Conservation (phyloP, 2,113 vertebrate species). For the Ivindomyrus marchei region DNA sequence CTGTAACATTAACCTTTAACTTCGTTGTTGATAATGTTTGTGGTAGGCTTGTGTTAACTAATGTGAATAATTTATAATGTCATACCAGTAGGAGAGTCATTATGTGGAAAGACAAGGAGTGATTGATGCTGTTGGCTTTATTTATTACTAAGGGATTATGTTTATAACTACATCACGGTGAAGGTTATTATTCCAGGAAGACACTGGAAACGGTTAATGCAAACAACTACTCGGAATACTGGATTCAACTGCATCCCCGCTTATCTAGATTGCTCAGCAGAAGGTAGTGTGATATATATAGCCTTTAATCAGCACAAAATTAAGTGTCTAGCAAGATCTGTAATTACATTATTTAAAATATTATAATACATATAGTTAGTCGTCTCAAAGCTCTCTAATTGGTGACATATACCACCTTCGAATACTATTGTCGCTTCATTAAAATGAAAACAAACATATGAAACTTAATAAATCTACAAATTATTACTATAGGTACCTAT, state of each 20-base stretch:
- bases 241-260: background rate
- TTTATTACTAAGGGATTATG: constrained; percentile 56
- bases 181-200: background rate
- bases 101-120: constrained; percentile 47
- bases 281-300: background rate
- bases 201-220: background rate
- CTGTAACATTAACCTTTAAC: background rate
- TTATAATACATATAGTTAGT: background rate
- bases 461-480: background rate
- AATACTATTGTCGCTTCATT: background rate
- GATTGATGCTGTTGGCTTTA: constrained; percentile 53
- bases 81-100: constrained; percentile 57
- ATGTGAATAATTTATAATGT: constrained; percentile 49
- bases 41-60: constrained; percentile 34
- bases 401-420: background rate
- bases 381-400: background rate
- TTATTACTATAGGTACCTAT: background rate
- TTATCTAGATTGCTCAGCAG: background rate
- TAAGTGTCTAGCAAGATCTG: too few species aligned
- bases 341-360: background rate
- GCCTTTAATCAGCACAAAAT: background rate
- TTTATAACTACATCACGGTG: background rate
- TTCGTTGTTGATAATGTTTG: constrained; percentile 39
- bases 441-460: background rate
- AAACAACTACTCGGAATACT: background rate